Percentiles rank a stretch among this genome's conserved stretches.
phyloP scores from a whole-genome alignment of 2,888 invertebrate genomes.

The Caenorhabditis uteleia region DNA sequence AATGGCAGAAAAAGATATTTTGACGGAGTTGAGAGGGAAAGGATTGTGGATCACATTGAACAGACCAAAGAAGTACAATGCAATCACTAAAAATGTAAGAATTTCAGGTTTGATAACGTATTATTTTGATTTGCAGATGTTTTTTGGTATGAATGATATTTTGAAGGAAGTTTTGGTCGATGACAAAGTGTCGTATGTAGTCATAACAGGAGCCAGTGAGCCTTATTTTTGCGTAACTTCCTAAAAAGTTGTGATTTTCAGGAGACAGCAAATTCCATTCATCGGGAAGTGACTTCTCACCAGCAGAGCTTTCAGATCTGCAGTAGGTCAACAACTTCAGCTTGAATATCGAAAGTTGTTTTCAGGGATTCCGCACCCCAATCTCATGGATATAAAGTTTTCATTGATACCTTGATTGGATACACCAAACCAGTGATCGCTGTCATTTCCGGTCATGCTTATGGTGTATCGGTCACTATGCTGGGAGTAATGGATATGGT shows the following conservation, averaged over 20 bases:
- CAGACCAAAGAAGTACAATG: conserved; percentile 63
- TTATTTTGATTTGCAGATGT: conserved; percentile 74
- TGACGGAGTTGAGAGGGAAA: conserved; percentile 5
- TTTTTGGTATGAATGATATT: conserved; percentile 76
- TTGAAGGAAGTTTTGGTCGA: conserved; percentile 79
- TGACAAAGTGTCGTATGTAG: conserved; percentile 76
- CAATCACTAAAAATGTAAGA: conserved; percentile 54
- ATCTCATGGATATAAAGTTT: conserved; percentile 73
- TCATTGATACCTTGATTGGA: conserved; percentile 80
- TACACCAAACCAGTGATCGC: conserved; percentile 87
- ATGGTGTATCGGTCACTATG: conserved; percentile 88
- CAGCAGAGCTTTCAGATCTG: conserved; percentile 31
- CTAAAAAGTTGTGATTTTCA: conserved; percentile 8
- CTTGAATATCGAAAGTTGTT: conserved; percentile 8
- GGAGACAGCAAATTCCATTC: conserved; percentile 79
- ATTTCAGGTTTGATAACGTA: conserved; percentile 1
- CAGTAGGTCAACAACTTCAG: conserved; percentile 3
- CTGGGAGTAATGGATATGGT: conserved; percentile 85
- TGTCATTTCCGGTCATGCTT: conserved; percentile 91
- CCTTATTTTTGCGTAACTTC: neutral
- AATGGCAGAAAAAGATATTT: no score
- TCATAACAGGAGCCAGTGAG: conserved; percentile 79
- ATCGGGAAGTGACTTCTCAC: conserved; percentile 81
- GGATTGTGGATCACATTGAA: conserved; percentile 57
- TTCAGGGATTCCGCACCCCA: conserved; percentile 14